Evolutionary conservation across 2,113 vertebrate species (phyloP).

Genomic region (Anguilla rostrata): DNA sequence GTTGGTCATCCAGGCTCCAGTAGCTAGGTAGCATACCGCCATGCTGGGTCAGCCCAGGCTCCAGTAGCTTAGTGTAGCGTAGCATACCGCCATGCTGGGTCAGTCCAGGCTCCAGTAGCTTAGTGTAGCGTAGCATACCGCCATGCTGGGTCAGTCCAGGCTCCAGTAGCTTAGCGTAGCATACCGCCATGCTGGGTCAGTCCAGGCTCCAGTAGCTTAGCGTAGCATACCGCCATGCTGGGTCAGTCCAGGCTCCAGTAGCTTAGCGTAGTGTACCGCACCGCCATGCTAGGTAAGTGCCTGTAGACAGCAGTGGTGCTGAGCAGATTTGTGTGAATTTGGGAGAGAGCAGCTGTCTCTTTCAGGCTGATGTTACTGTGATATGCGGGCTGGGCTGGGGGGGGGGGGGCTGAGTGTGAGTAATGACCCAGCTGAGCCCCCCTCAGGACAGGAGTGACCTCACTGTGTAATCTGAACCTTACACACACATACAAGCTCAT

Average conservation of each 20-base stretch:
- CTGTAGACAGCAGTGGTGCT: not conserved
- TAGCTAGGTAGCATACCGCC: no score
- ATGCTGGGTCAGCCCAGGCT: no score
- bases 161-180: no score
- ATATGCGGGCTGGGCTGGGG: not conserved
- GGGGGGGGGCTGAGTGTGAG: not conserved
- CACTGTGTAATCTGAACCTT: constrained; percentile 15
- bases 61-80: no score
- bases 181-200: no score
- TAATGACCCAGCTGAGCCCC: not conserved
- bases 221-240: no score
- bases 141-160: not conserved
- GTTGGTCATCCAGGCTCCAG: no score
- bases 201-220: no score
- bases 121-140: no score
- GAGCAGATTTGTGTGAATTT: not conserved
- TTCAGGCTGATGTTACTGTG: not conserved
- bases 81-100: not conserved
- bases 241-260: no score
- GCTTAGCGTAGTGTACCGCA: not conserved
- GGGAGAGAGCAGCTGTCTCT: not conserved
- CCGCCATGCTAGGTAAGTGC: not conserved
- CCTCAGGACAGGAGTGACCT: constrained; percentile 1
- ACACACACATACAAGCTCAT: not conserved
- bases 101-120: no score